These are phyloP conservation scores for Plutella xylostella DNA, from an alignment of 2,888 invertebrate genomes.

Conservation along the genomic window DNA sequence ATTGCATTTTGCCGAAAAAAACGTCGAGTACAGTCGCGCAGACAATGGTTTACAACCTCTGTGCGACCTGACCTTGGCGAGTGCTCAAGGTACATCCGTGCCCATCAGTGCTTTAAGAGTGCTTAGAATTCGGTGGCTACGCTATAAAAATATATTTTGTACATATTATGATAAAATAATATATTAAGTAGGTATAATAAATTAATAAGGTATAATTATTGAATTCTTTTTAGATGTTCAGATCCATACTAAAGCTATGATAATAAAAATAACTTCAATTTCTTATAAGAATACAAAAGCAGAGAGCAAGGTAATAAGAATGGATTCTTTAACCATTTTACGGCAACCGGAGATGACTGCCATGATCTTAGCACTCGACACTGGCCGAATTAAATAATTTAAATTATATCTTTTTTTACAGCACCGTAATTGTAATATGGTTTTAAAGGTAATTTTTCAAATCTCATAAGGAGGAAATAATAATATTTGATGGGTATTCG, in stretches of 20 bases:
- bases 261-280: no score
- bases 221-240: no score
- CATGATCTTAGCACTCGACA: no score
- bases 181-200: no score
- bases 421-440: conserved; percentile 1
- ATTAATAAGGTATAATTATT: no score
- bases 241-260: no score
- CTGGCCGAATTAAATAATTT: conserved; percentile 20
- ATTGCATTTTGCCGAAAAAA: conserved; percentile 13
- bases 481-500: background rate
- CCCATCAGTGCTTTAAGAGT: conserved; percentile 29
- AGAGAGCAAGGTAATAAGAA: no score
- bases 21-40: conserved; percentile 19
- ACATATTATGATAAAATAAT: no score
- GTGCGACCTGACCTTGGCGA: conserved; percentile 48
- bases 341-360: no score
- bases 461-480: background rate
- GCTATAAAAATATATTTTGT: no score
- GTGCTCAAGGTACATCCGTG: conserved; percentile 54
- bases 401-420: conserved; percentile 7
- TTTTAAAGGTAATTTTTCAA: conserved; percentile 1
- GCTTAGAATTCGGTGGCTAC: background rate
- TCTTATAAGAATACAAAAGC: no score
- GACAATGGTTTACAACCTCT: conserved; percentile 50
- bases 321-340: no score